Base-by-base conservation (phyloP, 2,888 invertebrate species). In the Brachynemurus nebulosus region DNA sequence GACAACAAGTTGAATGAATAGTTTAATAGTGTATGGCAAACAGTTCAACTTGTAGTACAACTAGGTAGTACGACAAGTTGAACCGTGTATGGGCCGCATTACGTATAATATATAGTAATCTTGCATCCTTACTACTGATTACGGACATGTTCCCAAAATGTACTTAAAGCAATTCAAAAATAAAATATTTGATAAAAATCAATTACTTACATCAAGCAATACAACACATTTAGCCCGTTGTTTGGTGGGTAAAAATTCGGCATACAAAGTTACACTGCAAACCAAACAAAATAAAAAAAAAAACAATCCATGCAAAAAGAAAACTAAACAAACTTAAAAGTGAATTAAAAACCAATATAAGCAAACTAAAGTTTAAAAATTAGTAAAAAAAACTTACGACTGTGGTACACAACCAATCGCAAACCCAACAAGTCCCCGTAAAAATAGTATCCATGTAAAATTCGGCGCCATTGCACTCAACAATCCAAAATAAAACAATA, bases 361-460 rank as follows among this genome's bases (percentile, higher is more conserved):
- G 42, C 43, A 38, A 40, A 42, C 39, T 17, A 27, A 48, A 35
- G 18, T n/a, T 34, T 33, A 46, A 23, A 33, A 43, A 35, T 23
- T 25, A 45, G 47, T 1, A 16, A 47, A 46, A 48, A 47, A 45
- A 45, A 78, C 88, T 82, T 72, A 92, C 92, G 93, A 91, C 67
- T 96, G 95, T 43, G 95, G 93, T 27, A 92, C 90, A 61, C 95
- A 93, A 53, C 95, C 95, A 57, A 95, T 91, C 16, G 93, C 91
- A 68, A 96, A 92, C 36, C 96, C 95, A 9, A 93, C 93, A 7
- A 93, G 71, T 11, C 91, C 88, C 60, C 95, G 71, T n/a, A 96
- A 68, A 45, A 93, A 74, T 33, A 96, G 68, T 45, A 96, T 70
- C 89, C 93, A 92, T 42, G 85, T 74, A 60, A 88, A 93, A 59